These are phyloP conservation scores for Muraenolepis orangiensis DNA, from an alignment of 2,797 vertebrate species.

Conservation along the genomic window DNA sequence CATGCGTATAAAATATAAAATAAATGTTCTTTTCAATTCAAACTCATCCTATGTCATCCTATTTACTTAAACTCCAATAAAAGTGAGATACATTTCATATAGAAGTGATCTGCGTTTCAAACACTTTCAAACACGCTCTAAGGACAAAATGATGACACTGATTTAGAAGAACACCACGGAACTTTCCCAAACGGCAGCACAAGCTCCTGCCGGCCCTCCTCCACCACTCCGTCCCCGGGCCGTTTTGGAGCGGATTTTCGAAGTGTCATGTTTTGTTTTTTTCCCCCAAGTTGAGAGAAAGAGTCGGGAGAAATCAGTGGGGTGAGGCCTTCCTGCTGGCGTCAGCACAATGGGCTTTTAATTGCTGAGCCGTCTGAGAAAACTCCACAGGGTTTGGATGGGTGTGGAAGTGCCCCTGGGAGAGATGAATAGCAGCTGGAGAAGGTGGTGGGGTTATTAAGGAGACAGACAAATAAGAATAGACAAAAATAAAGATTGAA, in stretches of 20 bases:
- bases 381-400: slow-evolving; percentile 49
- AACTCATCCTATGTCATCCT: not conserved
- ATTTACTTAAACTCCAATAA: not conserved
- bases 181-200: not conserved
- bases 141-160: not conserved
- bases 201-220: not conserved
- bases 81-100: not conserved
- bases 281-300: slow-evolving; percentile 8
- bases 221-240: not conserved
- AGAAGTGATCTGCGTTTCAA: not conserved
- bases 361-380: slow-evolving; percentile 56
- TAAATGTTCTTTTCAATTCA: not conserved
- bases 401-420: slow-evolving; percentile 34
- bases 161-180: not conserved
- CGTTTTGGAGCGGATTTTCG: slow-evolving; percentile 39
- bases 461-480: not conserved
- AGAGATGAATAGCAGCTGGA: slow-evolving; percentile 30
- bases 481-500: not conserved
- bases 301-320: slow-evolving; percentile 52
- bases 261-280: slow-evolving; percentile 54
- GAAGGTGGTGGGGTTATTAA: not conserved
- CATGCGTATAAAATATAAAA: not conserved
- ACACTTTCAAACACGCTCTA: not conserved
- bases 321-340: slow-evolving; percentile 41
- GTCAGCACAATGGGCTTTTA: slow-evolving; percentile 57